Conservation (phyloP, 2,113 vertebrate genomes). For the Thamnophis sirtalis region DNA sequence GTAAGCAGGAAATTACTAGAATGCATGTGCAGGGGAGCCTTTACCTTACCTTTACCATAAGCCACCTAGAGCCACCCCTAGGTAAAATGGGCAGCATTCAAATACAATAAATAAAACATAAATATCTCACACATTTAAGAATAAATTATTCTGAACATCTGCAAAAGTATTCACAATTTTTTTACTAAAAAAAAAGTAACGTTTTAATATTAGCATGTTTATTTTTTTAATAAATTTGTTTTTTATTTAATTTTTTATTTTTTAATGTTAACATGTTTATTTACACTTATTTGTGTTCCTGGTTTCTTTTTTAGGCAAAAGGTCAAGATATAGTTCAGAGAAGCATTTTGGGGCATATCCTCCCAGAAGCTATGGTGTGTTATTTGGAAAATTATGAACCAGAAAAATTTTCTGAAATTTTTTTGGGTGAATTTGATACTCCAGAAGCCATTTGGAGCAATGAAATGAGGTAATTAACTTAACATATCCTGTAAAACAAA, state of each 20-base stretch:
- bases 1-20: neutral
- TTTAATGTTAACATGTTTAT: neutral
- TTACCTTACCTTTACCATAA: neutral
- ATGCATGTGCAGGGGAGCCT: no score
- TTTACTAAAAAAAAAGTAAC: neutral
- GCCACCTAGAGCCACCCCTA: neutral
- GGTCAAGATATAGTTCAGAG: constrained; percentile 93
- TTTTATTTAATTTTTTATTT: no score
- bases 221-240: neutral
- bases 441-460: constrained; percentile 99
- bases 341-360: constrained; percentile 89
- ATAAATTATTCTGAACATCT: neutral
- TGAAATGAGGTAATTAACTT: constrained; percentile 87
- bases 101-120: neutral
- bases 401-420: constrained; percentile 97
- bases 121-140: neutral
- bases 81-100: neutral
- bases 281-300: constrained; percentile 8
- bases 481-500: neutral
- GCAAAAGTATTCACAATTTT: neutral
- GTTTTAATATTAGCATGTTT: neutral
- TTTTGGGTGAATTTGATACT: constrained; percentile 97
- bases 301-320: constrained; percentile 76
- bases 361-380: constrained; percentile 99
- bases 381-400: constrained; percentile 97